A percentile compares a stretch with the other conserved stretches of the same genome.
These are phyloP conservation scores for Acleris cristana DNA, from an alignment of 2,888 invertebrate species.

Conservation along the genomic window DNA sequence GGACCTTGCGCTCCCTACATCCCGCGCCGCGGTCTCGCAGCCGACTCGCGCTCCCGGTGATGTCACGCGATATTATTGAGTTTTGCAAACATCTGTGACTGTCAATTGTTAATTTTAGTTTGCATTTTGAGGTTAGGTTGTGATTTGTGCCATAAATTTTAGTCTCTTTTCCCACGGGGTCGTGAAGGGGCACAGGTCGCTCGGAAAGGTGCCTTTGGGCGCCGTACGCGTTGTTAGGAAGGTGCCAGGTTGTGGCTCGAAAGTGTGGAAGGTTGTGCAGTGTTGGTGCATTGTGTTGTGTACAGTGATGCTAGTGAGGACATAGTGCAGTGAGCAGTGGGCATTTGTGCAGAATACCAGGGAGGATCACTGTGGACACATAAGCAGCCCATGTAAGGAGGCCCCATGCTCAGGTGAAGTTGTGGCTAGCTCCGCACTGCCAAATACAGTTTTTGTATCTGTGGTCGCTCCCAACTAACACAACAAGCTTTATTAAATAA, in stretches of 20 bases:
- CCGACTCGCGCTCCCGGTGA: conserved; percentile 57
- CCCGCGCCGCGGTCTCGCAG: conserved; percentile 49
- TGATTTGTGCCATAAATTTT: conserved; percentile 58
- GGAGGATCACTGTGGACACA: conserved; percentile 16
- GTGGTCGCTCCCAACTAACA: conserved; percentile 23
- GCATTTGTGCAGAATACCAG: conserved; percentile 20
- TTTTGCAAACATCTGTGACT: conserved; percentile 74
- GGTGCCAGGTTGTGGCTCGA: conserved; percentile 4
- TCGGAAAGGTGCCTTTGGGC: conserved; percentile 18
- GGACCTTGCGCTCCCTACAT: conserved; percentile 67
- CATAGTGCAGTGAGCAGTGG: conserved; percentile 35
- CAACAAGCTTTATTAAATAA: conserved; percentile 5
- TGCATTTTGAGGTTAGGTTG: conserved; percentile 80
- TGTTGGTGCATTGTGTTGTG: conserved; percentile 34
- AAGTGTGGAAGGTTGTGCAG: conserved; percentile 21
- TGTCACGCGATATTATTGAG: conserved; percentile 61
- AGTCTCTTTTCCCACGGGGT: conserved; percentile 39
- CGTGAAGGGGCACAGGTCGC: conserved; percentile 25
- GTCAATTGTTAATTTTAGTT: conserved; percentile 67
- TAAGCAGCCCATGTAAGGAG: conserved; percentile 30
- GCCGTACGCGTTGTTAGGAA: neutral
- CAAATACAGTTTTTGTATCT: conserved; percentile 8
- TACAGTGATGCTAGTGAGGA: conserved; percentile 34
- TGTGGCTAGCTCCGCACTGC: conserved; percentile 3
- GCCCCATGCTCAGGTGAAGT: conserved; percentile 36